Percentiles rank a stretch among this genome's conserved stretches.
These are phyloP conservation scores for Amphipyra berbera DNA, from an alignment of 2,888 invertebrate species.

Conservation along the genomic window DNA sequence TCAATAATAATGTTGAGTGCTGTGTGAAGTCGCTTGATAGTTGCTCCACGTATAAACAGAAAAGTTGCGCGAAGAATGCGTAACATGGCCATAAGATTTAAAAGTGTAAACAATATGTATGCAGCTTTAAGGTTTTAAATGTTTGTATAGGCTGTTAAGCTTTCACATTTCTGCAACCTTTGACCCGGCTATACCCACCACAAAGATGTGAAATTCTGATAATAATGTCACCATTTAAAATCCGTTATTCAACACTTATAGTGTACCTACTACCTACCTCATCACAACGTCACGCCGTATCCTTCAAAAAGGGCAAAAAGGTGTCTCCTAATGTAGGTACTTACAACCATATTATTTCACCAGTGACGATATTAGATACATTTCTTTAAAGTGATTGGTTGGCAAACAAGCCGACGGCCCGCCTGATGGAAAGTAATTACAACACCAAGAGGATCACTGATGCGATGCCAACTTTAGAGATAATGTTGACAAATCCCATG, in stretches of 20 bases:
- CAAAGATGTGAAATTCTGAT: conserved; percentile 46
- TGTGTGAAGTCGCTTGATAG: conserved; percentile 9
- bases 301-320: neutral
- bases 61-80: neutral
- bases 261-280: neutral
- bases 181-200: conserved; percentile 19
- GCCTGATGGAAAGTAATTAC: too few relatives aligned
- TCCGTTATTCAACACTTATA: conserved; percentile 29
- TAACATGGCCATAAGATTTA: neutral
- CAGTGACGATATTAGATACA: too few relatives aligned
- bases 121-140: conserved; percentile 13
- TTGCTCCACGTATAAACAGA: too few relatives aligned
- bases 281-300: conserved; percentile 7
- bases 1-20: conserved; percentile 25
- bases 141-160: conserved; percentile 26
- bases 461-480: too few relatives aligned
- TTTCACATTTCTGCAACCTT: conserved; percentile 41
- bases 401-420: too few relatives aligned
- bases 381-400: too few relatives aligned
- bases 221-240: conserved; percentile 42
- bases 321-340: too few relatives aligned
- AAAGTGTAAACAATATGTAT: neutral
- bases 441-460: too few relatives aligned
- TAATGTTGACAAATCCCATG: too few relatives aligned
- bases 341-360: too few relatives aligned